Conservation (phyloP, 2,797 vertebrate genomes). For the Harpagifer antarcticus region DNA sequence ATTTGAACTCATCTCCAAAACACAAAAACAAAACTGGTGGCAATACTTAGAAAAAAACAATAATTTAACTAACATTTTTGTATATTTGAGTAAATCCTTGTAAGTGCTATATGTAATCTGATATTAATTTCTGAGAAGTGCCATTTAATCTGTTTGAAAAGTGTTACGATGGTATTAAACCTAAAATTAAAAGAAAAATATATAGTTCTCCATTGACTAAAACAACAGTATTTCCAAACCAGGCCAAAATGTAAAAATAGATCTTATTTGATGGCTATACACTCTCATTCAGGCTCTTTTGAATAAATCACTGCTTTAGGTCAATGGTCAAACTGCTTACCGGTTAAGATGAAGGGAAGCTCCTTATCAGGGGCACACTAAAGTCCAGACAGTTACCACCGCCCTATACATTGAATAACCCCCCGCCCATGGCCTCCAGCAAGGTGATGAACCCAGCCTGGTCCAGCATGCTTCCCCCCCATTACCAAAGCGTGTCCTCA, state of each 20-base stretch:
- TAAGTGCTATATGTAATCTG: slow-evolving; percentile 23
- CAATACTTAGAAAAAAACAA: slow-evolving; percentile 5
- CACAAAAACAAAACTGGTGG: slow-evolving; percentile 35
- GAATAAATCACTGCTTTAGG: not conserved
- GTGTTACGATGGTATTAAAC: slow-evolving; percentile 8
- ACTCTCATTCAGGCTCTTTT: not conserved
- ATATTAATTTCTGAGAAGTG: slow-evolving; percentile 20
- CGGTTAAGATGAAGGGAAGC: slow-evolving; percentile 59
- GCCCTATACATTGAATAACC: slow-evolving; percentile 71
- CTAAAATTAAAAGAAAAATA: too few relatives aligned
- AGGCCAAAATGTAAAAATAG: not conserved
- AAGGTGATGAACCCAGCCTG: slow-evolving; percentile 81
- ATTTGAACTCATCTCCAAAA: slow-evolving; percentile 54
- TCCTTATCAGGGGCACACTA: slow-evolving; percentile 73
- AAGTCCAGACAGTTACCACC: slow-evolving; percentile 23
- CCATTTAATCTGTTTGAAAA: slow-evolving; percentile 18
- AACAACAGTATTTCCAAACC: not conserved
- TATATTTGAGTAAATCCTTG: slow-evolving; percentile 46
- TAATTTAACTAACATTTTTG: slow-evolving; percentile 56
- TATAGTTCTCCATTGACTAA: not conserved
- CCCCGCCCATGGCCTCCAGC: slow-evolving; percentile 82
- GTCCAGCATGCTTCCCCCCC: slow-evolving; percentile 42
- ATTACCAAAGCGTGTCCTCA: slow-evolving; percentile 49
- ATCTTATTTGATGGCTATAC: not conserved
- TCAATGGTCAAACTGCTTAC: slow-evolving; percentile 69